These are phyloP conservation scores for Criorhina ranunculi DNA, from an alignment of 2,888 invertebrate genomes.

Conservation along the genomic window DNA sequence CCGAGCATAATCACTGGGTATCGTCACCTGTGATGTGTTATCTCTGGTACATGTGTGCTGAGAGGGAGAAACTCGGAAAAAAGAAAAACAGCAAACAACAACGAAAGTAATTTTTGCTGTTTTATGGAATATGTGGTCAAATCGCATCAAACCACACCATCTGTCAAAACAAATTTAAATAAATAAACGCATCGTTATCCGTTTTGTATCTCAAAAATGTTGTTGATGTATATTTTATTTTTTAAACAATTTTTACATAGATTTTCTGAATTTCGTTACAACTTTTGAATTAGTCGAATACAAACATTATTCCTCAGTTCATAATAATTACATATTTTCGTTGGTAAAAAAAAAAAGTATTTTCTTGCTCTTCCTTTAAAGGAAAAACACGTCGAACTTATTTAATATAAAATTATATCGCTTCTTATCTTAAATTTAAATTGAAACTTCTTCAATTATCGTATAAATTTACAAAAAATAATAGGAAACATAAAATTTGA, in stretches of 20 bases:
- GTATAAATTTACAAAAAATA: constrained; percentile 71
- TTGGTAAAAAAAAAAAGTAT: constrained; percentile 55
- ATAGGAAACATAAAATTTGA: constrained; percentile 39
- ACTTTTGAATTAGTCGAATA: constrained; percentile 39
- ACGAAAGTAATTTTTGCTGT: background rate
- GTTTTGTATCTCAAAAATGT: constrained; percentile 78
- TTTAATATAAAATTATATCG: constrained; percentile 48
- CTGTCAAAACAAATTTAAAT: no score
- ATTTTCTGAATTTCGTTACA: constrained; percentile 13
- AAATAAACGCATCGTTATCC: background rate
- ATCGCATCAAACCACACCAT: no score
- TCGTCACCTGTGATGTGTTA: background rate
- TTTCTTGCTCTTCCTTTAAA: constrained; percentile 38
- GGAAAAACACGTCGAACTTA: constrained; percentile 67
- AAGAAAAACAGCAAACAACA: no score
- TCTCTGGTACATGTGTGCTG: no score
- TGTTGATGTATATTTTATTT: constrained; percentile 68
- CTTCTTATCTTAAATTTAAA: constrained; percentile 59
- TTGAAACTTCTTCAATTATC: constrained; percentile 57
- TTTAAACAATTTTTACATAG: constrained; percentile 58
- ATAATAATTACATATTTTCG: constrained; percentile 45
- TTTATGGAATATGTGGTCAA: background rate
- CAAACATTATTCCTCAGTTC: constrained; percentile 20
- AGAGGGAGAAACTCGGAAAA: no score
- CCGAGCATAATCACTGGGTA: no score